phyloP scores from a whole-genome alignment of 37 sponge, comb jelly and placozoan genomes.

The Crambe crambe region DNA sequence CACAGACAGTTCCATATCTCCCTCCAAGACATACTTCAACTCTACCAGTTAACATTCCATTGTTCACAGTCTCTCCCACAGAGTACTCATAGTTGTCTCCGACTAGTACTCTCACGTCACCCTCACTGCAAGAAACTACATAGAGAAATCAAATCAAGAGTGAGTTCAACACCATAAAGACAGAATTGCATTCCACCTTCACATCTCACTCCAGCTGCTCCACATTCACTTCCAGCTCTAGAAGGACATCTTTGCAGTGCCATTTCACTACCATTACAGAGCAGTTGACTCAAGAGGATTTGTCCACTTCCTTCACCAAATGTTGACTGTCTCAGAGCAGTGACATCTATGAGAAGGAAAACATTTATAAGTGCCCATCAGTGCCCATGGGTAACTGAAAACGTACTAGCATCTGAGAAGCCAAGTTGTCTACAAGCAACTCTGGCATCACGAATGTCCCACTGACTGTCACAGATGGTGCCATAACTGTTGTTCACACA shows the following conservation, averaged over 20 bases:
- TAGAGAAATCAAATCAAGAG: neutral
- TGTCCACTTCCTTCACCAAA: neutral
- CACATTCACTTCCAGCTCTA: neutral
- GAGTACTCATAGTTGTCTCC: neutral
- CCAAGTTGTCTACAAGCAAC: conserved; percentile 39
- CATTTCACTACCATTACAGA: conserved; percentile 40
- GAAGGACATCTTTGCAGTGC: conserved; percentile 15
- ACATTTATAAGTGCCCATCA: too few relatives aligned
- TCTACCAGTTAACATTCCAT: neutral
- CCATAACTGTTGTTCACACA: conserved; percentile 16
- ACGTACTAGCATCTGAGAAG: neutral
- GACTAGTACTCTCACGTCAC: neutral
- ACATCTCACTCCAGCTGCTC: conserved; percentile 40
- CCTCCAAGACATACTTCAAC: conserved; percentile 4
- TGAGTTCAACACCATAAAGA: neutral
- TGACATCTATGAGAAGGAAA: neutral
- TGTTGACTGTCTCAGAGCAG: conserved; percentile 8
- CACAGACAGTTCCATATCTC: neutral
- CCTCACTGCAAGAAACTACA: neutral
- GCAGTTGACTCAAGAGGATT: neutral
- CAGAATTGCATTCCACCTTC: conserved; percentile 1
- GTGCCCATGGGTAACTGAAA: too few relatives aligned
- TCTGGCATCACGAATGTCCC: conserved; percentile 26
- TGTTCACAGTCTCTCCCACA: neutral
- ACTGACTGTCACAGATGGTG: conserved; percentile 33